Base-by-base conservation (phyloP, 2,888 invertebrate genomes). In the Chrysolina oricalcia region DNA sequence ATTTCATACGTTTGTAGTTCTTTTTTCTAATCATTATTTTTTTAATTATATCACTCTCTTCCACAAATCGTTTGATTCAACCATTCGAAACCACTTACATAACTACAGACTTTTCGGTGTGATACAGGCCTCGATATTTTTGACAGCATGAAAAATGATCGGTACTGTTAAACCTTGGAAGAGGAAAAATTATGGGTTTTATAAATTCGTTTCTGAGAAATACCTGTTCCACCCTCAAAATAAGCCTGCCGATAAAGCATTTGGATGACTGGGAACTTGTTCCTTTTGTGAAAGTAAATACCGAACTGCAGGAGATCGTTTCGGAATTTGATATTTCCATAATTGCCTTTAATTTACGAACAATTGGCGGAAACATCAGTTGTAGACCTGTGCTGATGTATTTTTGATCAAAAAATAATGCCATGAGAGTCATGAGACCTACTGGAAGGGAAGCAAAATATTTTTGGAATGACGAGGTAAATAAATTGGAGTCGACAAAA, bases 131-230 rank as follows among this genome's bases (percentile, higher is more conserved):
- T 56, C 53, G 40, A 53, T 40, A 59, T 59, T 53, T 68, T 50
- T 73, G 76, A 76, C 73, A 76, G 46, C 53, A 73, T 76, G 70
- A 76, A 73, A 73, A 76, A 76, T 76, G 73, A 73, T 76, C n/a
- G 48, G 50, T 48, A 17, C 64, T 63, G 63, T 46, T 63, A 35
- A 35, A 50, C 67, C 66, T 23, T 70, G 70, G 67, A 50, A 73
- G 72, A 72, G 69, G 66, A 69, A 76, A 70, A 67, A 68, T 68
- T 68, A 68, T 68, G 68, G 68, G 68, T 68, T 68, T 40, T 53
- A 68, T 68, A 73, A 72, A 72, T 75, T 72, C 41, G 62, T 73
- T 76, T 76, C 73, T 50, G 8, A 73, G 76, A 70, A 76, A 76
- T 76, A 66, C 64, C 67, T 53, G 48, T 62, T 72, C 73, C 76